Conservation (phyloP, 1,140 invertebrate species). For the Drosophila virilis region DNA sequence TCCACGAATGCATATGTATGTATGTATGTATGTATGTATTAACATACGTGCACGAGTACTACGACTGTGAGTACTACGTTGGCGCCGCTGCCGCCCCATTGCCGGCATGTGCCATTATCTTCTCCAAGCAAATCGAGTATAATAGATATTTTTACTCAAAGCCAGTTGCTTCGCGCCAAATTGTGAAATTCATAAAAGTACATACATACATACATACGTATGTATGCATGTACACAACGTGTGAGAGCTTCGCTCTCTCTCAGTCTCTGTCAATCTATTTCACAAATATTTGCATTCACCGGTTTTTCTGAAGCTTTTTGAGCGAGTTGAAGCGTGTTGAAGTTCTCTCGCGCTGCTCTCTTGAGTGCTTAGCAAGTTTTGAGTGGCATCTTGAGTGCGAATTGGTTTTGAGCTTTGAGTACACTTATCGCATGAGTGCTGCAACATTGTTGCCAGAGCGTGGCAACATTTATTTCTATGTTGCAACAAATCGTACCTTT, state of each 20-base stretch:
- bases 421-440: constrained; percentile 28
- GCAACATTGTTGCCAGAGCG: constrained; percentile 44
- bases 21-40: no score
- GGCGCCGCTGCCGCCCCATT: constrained; percentile 2
- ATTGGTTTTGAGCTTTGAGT: constrained; percentile 1
- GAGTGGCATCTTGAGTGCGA: constrained; percentile 27
- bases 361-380: constrained; percentile 33
- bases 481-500: not conserved
- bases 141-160: not conserved
- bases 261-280: not conserved
- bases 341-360: constrained; percentile 14
- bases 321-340: no score
- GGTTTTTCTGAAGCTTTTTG: constrained; percentile 28
- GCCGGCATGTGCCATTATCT: constrained; percentile 6
- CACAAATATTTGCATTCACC: not conserved
- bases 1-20: not conserved
- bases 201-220: no score
- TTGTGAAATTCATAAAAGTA: constrained; percentile 37
- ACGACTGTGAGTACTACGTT: constrained; percentile 10
- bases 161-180: constrained; percentile 50
- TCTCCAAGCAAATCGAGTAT: constrained; percentile 13
- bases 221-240: not conserved
- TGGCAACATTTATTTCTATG: not conserved
- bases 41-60: constrained; percentile 9
- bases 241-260: not conserved